Percentiles rank a stretch among this genome's conserved stretches.
Conservation (phyloP, 2,113 vertebrate genomes). For the Pterophyllum scalare region DNA sequence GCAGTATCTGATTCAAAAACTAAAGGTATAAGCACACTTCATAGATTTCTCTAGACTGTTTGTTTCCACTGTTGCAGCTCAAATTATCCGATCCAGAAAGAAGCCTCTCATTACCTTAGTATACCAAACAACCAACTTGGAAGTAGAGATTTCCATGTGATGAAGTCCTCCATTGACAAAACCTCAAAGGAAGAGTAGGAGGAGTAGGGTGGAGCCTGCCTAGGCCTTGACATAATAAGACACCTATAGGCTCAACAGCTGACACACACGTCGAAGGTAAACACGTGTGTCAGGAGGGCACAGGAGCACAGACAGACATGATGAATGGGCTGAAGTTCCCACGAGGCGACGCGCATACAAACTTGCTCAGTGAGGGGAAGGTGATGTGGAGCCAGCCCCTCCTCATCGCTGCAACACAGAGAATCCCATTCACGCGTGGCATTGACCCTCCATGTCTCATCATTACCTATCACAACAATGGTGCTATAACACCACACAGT, state of each 20-base stretch:
- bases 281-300: constrained; percentile 79
- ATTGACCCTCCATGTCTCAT: constrained; percentile 55
- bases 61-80: background rate
- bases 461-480: constrained; percentile 73
- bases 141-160: constrained; percentile 47
- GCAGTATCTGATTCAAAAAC: background rate
- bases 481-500: constrained; percentile 41
- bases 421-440: constrained; percentile 70
- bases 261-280: constrained; percentile 78
- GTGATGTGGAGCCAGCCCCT: constrained; percentile 72
- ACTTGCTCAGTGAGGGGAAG: constrained; percentile 55
- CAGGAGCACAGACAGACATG: constrained; percentile 78
- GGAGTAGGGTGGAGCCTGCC: constrained; percentile 60
- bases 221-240: constrained; percentile 72
- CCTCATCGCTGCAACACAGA: constrained; percentile 67
- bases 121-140: constrained; percentile 16
- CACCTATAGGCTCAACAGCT: constrained; percentile 58
- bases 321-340: constrained; percentile 78
- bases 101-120: constrained; percentile 16
- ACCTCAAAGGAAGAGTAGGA: constrained; percentile 54
- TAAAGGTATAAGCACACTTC: background rate
- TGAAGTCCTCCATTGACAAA: constrained; percentile 74
- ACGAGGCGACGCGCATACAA: constrained; percentile 71
- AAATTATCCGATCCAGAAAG: constrained; percentile 1
- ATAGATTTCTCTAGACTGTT: background rate